Percentiles rank a stretch among this genome's conserved stretches.
Evolutionary conservation across 1,140 invertebrate genomes (phyloP).

Genomic region (Tenebrio molitor): DNA sequence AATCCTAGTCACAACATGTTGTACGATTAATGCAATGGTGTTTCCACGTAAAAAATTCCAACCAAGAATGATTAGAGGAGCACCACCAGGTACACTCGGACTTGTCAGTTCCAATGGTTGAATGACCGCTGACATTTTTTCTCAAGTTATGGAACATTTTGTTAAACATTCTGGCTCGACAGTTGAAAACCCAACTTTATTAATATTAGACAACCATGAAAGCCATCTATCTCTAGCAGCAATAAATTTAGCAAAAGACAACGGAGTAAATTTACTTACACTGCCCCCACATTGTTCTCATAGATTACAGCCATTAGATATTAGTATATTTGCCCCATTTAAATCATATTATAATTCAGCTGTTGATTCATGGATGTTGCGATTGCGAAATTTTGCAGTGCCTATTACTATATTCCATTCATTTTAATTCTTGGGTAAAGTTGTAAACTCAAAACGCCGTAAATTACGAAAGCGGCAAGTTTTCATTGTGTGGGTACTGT

Average conservation of each 20-base stretch:
- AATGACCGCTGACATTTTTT: conserved; percentile 67
- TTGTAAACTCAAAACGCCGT: no score
- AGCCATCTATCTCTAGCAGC: conserved; percentile 64
- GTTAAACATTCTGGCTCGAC: conserved; percentile 62
- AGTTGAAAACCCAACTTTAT: conserved; percentile 61
- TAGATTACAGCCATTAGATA: conserved; percentile 69
- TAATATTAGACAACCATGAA: conserved; percentile 66
- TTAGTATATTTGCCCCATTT: conserved; percentile 66
- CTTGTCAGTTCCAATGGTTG: conserved; percentile 64
- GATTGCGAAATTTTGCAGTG: conserved; percentile 65
- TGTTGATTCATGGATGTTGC: conserved; percentile 62
- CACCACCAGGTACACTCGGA: conserved; percentile 64
- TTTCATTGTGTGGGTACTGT: no score
- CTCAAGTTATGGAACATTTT: conserved; percentile 68
- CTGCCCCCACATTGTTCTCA: conserved; percentile 68
- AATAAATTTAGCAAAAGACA: conserved; percentile 60
- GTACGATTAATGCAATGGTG: background rate
- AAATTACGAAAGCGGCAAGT: no score
- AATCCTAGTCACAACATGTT: background rate
- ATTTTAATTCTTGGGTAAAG: no score
- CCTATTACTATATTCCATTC: background rate
- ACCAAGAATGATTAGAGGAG: conserved; percentile 59
- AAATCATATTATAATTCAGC: conserved; percentile 63
- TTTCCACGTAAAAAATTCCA: conserved; percentile 55
- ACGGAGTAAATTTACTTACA: conserved; percentile 65